Conservation (phyloP, 2,797 vertebrate species). For the Sphenopsis melanotis region DNA sequence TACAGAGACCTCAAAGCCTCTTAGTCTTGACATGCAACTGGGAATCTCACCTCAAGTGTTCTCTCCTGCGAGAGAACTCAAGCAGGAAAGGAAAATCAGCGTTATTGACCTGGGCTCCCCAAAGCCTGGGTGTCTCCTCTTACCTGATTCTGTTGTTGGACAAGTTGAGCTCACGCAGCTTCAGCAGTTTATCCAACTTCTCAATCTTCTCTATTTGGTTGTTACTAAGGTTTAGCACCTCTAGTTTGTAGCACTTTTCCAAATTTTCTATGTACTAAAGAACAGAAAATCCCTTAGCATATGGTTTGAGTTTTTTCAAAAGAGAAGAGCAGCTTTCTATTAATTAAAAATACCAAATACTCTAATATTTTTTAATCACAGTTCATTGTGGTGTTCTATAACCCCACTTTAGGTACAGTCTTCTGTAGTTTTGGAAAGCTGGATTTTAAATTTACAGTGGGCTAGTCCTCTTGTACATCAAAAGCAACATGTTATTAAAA, state of each 20-base stretch:
- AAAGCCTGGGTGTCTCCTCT: neutral
- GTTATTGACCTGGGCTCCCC: neutral
- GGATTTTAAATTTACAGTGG: neutral
- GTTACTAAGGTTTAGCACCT: slow-evolving; percentile 79
- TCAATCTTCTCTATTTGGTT: slow-evolving; percentile 85
- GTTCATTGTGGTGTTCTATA: neutral
- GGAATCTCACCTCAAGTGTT: neutral
- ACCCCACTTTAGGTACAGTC: neutral
- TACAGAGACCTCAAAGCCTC: neutral
- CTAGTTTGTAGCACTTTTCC: slow-evolving; percentile 80
- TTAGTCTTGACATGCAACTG: neutral
- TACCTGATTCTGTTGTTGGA: slow-evolving; percentile 83
- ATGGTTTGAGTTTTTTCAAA: neutral
- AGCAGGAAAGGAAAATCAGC: neutral
- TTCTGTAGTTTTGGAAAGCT: neutral
- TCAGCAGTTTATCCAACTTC: slow-evolving; percentile 78
- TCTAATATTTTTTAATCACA: neutral
- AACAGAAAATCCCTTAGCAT: neutral
- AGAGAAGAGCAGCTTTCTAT: neutral
- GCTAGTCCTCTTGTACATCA: neutral
- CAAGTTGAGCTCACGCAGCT: slow-evolving; percentile 81
- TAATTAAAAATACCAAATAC: neutral
- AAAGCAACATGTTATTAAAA: neutral
- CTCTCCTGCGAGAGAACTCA: neutral
- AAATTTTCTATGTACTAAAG: slow-evolving; percentile 83